Conservation (phyloP, 1,140 invertebrate species). For the Macrosteles quadrilineatus region DNA sequence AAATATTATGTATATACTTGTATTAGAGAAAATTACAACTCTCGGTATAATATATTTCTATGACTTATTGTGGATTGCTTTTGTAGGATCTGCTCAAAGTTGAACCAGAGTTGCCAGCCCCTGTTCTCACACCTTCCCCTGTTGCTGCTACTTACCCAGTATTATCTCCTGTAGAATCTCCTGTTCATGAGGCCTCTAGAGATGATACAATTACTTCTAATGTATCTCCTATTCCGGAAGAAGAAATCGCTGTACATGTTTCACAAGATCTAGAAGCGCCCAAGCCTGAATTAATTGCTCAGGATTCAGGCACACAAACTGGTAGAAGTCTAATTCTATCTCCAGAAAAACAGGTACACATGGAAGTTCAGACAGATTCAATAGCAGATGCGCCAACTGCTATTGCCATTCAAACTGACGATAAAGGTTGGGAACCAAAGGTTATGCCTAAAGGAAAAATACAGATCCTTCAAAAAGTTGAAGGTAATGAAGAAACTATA, state of each 20-base stretch:
- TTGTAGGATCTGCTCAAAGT: constrained; percentile 29
- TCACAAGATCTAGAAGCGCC: constrained; percentile 24
- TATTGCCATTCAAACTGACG: constrained; percentile 29
- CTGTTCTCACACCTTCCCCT: constrained; percentile 21
- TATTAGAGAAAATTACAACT: no score
- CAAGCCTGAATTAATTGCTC: constrained; percentile 18
- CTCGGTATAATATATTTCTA: no score
- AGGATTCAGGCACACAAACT: constrained; percentile 38
- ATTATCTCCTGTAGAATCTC: constrained; percentile 6
- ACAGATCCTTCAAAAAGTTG: constrained; percentile 65
- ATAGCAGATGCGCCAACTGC: constrained; percentile 20
- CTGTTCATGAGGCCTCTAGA: constrained; percentile 24
- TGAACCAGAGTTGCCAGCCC: constrained; percentile 26
- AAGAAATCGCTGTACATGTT: constrained; percentile 48
- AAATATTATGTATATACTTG: no score
- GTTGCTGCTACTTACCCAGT: constrained; percentile 27
- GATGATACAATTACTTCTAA: constrained; percentile 58
- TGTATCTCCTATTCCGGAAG: constrained; percentile 58
- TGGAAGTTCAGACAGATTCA: constrained; percentile 30
- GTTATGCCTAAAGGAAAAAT: constrained; percentile 49
- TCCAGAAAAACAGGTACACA: constrained; percentile 20
- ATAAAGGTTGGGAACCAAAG: constrained; percentile 2
- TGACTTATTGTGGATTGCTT: constrained; percentile 13
- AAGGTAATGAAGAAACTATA: constrained; percentile 71
- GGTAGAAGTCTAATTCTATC: constrained; percentile 33